Percentiles rank a stretch among this genome's conserved stretches.
These are phyloP conservation scores for Acanthornis magna DNA, from an alignment of 2,797 vertebrate species.

Conservation along the genomic window DNA sequence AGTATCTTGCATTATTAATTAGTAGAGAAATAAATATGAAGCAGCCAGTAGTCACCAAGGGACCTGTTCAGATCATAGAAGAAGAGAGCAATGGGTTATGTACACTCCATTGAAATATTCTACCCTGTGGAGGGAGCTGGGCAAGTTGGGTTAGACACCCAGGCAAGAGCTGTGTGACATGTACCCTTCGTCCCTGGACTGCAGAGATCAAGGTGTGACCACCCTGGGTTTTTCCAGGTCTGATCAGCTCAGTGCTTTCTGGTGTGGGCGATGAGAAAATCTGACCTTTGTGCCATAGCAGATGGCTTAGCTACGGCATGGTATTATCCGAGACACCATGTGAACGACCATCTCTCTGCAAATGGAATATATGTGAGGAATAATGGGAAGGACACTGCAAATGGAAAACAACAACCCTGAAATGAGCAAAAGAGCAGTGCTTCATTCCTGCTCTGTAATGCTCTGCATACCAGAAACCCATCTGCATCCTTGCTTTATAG, in stretches of 20 bases:
- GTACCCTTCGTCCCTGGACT: not conserved
- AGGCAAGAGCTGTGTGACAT: not conserved
- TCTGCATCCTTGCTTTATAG: not conserved
- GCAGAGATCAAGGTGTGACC: not conserved
- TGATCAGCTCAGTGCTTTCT: not conserved
- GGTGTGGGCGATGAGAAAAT: not conserved
- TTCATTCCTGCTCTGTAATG: not conserved
- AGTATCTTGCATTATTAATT: not conserved
- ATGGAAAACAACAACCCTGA: not conserved
- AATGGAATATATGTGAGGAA: not conserved
- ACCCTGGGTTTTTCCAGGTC: not conserved
- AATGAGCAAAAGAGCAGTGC: not conserved
- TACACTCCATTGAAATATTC: not conserved
- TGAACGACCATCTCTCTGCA: not conserved
- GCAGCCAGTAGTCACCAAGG: not conserved
- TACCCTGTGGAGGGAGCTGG: not conserved
- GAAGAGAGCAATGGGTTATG: not conserved
- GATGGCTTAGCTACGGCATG: accelerated
- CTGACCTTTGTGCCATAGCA: not conserved
- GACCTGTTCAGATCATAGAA: not conserved
- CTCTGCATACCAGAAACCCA: not conserved
- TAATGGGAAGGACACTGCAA: not conserved
- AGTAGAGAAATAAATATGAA: not conserved
- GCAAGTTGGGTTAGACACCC: not conserved
- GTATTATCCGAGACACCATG: not conserved